phyloP scores from a whole-genome alignment of 2,888 invertebrate species.

The Latrodectus elegans region DNA sequence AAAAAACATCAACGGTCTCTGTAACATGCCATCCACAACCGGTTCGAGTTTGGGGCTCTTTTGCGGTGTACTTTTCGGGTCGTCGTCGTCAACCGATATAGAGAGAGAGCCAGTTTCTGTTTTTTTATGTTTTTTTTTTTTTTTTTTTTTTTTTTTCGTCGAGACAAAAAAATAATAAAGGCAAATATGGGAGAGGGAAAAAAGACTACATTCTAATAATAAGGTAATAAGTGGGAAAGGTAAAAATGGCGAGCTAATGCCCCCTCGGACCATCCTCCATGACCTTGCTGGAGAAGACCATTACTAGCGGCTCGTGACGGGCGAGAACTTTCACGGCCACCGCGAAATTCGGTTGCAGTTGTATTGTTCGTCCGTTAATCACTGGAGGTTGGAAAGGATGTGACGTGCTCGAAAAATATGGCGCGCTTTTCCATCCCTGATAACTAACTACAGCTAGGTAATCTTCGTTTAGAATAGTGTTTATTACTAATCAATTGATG shows the following conservation, averaged over 20 bases:
- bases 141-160: too few relatives aligned
- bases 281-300: conserved; percentile 49
- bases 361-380: background rate
- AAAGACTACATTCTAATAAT: conserved; percentile 3
- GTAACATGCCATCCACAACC: background rate
- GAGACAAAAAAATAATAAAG: too few relatives aligned
- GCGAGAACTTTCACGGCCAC: background rate
- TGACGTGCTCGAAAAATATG: too few relatives aligned
- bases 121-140: background rate
- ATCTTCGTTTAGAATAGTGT: too few relatives aligned
- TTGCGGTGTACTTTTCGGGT: conserved; percentile 6
- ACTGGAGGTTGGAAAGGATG: too few relatives aligned
- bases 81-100: background rate
- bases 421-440: too few relatives aligned
- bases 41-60: background rate
- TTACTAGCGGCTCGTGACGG: conserved; percentile 60
- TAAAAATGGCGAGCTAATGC: conserved; percentile 11
- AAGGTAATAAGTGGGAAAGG: background rate
- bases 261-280: conserved; percentile 35
- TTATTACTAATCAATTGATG: too few relatives aligned
- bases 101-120: conserved; percentile 24
- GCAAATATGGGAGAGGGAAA: background rate
- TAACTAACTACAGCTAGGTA: too few relatives aligned
- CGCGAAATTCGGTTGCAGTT: background rate
- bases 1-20: too few relatives aligned